A percentile compares a stretch with the other conserved stretches of the same genome.
phyloP scores from a whole-genome alignment of 2,797 vertebrate species.

The Eulemur mongoz region DNA sequence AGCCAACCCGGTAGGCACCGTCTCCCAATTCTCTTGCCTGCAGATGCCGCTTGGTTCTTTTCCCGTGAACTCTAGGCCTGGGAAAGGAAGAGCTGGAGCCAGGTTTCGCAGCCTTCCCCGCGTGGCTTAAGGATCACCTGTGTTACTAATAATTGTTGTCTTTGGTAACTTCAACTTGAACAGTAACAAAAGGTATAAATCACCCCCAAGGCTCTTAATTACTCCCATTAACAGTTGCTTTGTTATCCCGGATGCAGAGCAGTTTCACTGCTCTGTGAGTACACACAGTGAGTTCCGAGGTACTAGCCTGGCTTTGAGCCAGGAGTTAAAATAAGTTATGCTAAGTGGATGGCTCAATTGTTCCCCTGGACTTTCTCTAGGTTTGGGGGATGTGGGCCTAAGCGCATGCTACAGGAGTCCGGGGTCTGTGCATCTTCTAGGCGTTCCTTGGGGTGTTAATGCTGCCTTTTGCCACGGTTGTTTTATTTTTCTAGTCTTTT shows the following conservation, averaged over 20 bases:
- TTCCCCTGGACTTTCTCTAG: slow-evolving; percentile 56
- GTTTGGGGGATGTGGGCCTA: slow-evolving; percentile 52
- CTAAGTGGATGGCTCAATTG: not conserved
- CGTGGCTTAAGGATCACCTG: slow-evolving; percentile 64
- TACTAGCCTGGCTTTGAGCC: slow-evolving; percentile 66
- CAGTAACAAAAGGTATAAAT: slow-evolving; percentile 81
- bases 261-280: slow-evolving; percentile 40
- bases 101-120: not conserved
- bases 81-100: not conserved
- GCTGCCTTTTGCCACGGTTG: not conserved
- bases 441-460: not conserved
- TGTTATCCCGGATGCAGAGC: slow-evolving; percentile 61
- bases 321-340: slow-evolving; percentile 58
- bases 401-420: not conserved
- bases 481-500: slow-evolving; percentile 34
- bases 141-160: slow-evolving; percentile 79
- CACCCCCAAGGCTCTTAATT: slow-evolving; percentile 79
- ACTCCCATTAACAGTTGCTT: slow-evolving; percentile 79
- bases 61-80: not conserved
- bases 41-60: not conserved
- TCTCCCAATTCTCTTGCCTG: not conserved
- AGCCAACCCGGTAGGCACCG: not conserved
- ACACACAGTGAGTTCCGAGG: slow-evolving; percentile 59
- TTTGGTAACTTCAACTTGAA: slow-evolving; percentile 78
- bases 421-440: not conserved